Evolutionary conservation across 2,797 vertebrate species (phyloP), one percentile per base, ranked within the genome.

Genomic region (Takifugu rubripes): DNA sequence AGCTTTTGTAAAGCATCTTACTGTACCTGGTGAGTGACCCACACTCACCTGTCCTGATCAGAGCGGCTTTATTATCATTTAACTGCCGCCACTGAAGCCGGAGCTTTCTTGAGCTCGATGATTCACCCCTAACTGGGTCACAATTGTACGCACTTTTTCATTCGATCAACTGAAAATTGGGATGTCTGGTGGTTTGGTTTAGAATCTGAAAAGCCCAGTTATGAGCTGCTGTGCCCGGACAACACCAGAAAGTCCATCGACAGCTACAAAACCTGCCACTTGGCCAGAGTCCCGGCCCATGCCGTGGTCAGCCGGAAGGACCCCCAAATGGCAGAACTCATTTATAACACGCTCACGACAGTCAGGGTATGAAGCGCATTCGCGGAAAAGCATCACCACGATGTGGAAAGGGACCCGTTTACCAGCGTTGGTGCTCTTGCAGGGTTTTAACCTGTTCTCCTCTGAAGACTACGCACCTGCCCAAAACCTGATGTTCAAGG

Each of bases 401-500:
- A 26, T 43, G 6, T 54, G 51, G 9, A 21, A 46, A 46, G 7
- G 16, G 16, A n/a, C 7, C 10, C 5, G 6, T 10, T 42, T 8
- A 64, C 40, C 15, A n/a, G 2, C 16, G 9, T 16, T 12, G 5
- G 56, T 76, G 11, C 31, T 72, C 65, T 72, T 64, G 66, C 46
- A 91, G 89, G 12, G 0, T 16, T 71, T 76, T 46, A 48, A 87
- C 0, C 85, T 97, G 54, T 96, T 97, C 78, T 83, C 87, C 27
- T 94, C 94, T 44, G 45, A 68, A 3, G 43, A 0, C 3, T 91
- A 87, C 49, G 17, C 26, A 17, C 25, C 55, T 0, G 75, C 75
- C 49, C 94, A 93, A 72, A 85, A 96, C 46, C 77, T 97, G 74
- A 82, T 98, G 66, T 97, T 98, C 84, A 95, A 93, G 79, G 93